Base-by-base conservation (phyloP, 2,888 invertebrate genomes). In the Dione juno region DNA sequence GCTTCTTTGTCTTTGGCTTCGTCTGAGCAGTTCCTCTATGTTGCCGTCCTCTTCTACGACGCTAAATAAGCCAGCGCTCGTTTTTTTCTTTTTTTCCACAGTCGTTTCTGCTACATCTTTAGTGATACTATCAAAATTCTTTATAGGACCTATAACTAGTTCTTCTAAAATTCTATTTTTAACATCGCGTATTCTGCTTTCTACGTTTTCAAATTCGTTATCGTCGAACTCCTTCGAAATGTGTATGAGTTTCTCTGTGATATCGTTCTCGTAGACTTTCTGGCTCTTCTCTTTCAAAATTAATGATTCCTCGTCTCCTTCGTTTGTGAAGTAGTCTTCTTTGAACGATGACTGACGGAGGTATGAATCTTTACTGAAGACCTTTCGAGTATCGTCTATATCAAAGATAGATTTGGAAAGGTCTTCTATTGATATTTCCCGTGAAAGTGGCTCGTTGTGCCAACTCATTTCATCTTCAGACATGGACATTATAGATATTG, bases 1-100 rank as follows among this genome's bases (percentile, higher is more conserved):
- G 87, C 95, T 95, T 84, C 96, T 94, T 85, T 96, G 96, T 80
- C 94, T 94, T 84, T 95, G 94, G 76, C 95, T 95, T 79, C 95
- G 94, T 84, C 89, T 94, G 61, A 96, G 88, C 70, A 96, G 89
- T 71, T 94, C 95, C 84, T 95, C 95, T 78, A 96, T 86, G 77
- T 94, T 94, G 67, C 94, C 94, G 79, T 95, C 90, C 69, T 94
- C 94, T 71, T 94, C 94, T 71, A 89, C 90, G 13, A 93, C 87
- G 74, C 81, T 86, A 75, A 84, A 84, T 66, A 89, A 78, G 77
- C 84, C 90, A 52, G 78, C 76, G 37, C 78, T 81, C 69, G 79
- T 79, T 72, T 82, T 88, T 80, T 77, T 88, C 80, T 84, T 91
- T 81, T 83, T 84, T 72, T 93, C 92, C 53, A 91, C 81, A 53